These are phyloP conservation scores for Acestrorhynchus altus DNA, from an alignment of 2,797 vertebrate genomes.

Conservation along the genomic window DNA sequence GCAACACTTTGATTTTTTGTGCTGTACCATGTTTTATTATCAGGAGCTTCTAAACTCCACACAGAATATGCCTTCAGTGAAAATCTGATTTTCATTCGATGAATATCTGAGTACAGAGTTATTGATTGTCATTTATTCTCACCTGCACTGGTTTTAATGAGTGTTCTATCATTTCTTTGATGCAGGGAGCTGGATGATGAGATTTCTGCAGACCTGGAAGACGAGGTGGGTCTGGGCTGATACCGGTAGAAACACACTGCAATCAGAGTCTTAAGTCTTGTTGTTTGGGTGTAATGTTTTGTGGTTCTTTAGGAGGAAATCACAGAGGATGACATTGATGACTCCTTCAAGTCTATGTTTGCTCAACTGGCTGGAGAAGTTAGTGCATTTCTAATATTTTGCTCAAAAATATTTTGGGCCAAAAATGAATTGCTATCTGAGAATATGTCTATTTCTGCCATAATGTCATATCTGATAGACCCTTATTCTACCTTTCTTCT, in stretches of 20 bases:
- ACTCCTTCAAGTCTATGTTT: conserved; percentile 85
- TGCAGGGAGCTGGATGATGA: conserved; percentile 87
- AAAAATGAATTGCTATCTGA: background rate
- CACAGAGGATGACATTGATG: conserved; percentile 81
- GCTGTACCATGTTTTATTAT: too few relatives aligned
- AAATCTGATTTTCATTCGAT: too few relatives aligned
- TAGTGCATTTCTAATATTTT: conserved; percentile 20
- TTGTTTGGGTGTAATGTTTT: background rate
- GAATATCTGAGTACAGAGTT: too few relatives aligned
- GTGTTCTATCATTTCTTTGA: conserved; percentile 30
- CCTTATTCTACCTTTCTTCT: conserved; percentile 18
- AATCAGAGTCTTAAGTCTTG: background rate
- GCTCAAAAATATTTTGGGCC: background rate
- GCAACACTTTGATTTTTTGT: too few relatives aligned
- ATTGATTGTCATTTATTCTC: too few relatives aligned
- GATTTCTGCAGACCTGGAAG: conserved; percentile 74
- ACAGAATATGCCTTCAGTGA: too few relatives aligned
- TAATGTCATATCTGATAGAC: too few relatives aligned
- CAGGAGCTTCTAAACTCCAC: too few relatives aligned
- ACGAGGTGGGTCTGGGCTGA: conserved; percentile 76
- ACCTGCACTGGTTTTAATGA: too few relatives aligned
- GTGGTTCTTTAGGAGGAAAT: conserved; percentile 75
- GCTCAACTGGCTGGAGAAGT: conserved; percentile 86
- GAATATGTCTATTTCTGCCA: conserved; percentile 15
- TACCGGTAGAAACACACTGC: background rate